Conservation (phyloP, 2,113 vertebrate genomes). For the Canis aureus region DNA sequence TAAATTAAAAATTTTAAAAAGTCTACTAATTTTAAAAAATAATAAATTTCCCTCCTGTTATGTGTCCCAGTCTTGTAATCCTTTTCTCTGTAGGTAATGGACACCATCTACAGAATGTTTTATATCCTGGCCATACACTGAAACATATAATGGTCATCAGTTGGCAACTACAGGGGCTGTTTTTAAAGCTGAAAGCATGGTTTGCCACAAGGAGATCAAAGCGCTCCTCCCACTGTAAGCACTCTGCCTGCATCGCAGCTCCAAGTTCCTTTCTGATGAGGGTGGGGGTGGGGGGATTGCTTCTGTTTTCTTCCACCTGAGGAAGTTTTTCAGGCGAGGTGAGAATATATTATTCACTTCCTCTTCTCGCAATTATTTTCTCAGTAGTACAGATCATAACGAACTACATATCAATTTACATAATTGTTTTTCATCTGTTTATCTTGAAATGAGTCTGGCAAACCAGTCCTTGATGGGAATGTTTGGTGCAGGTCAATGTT, state of each 20-base stretch:
- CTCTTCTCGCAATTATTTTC: background rate
- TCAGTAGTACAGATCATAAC: background rate
- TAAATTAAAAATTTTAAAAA: no score
- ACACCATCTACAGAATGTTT: background rate
- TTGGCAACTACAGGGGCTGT: background rate
- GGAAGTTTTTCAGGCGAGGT: background rate
- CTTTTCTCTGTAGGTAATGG: background rate
- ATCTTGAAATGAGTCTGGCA: background rate
- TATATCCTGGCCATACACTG: background rate
- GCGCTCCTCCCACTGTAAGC: background rate
- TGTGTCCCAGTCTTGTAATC: background rate
- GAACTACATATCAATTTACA: background rate
- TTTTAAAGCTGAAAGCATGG: slow-evolving; percentile 6
- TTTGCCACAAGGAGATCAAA: background rate
- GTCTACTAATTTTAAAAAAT: background rate
- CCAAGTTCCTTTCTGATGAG: background rate
- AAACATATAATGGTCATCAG: background rate
- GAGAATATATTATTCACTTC: background rate
- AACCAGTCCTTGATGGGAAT: background rate
- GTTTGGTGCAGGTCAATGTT: background rate
- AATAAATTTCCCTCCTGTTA: background rate
- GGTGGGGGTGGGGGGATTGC: background rate
- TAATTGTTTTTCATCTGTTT: background rate
- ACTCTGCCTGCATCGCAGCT: background rate
- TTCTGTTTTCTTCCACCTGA: background rate